These are phyloP conservation scores for Mechanitis messenoides DNA, from an alignment of 2,888 invertebrate species.

Conservation along the genomic window DNA sequence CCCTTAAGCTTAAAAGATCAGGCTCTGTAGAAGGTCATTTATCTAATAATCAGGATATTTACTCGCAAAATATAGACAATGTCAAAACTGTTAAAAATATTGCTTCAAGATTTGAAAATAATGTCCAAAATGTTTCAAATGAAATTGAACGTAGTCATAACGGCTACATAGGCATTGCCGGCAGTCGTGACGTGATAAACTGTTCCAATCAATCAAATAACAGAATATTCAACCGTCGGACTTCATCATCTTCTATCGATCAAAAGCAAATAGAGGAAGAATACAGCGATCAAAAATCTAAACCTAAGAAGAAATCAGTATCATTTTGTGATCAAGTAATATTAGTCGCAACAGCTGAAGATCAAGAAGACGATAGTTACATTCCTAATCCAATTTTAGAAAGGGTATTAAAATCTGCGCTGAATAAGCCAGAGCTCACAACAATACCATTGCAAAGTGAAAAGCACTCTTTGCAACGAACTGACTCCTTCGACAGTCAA, in stretches of 20 bases:
- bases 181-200: conserved; percentile 67
- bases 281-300: conserved; percentile 63
- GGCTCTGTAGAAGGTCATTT: conserved; percentile 60
- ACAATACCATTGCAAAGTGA: conserved; percentile 70
- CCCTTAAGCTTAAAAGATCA: conserved; percentile 60
- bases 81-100: conserved; percentile 82
- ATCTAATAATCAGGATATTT: conserved; percentile 46
- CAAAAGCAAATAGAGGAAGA: conserved; percentile 65
- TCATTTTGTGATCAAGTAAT: conserved; percentile 97
- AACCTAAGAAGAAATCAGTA: conserved; percentile 93
- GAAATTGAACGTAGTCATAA: conserved; percentile 61
- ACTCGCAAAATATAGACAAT: conserved; percentile 33
- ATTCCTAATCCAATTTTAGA: conserved; percentile 94
- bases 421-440: conserved; percentile 82
- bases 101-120: conserved; percentile 86
- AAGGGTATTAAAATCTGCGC: conserved; percentile 87
- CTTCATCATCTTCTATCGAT: conserved; percentile 65
- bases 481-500: conserved; percentile 72
- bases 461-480: conserved; percentile 66
- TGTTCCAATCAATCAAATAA: conserved; percentile 60
- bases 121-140: conserved; percentile 41
- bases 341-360: conserved; percentile 93
- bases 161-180: conserved; percentile 62
- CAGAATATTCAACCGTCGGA: conserved; percentile 54
- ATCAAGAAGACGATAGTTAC: conserved; percentile 92